Evolutionary conservation across 2,113 vertebrate species (phyloP), one percentile per base, ranked within the genome.

Genomic region (Corvus cornix): DNA sequence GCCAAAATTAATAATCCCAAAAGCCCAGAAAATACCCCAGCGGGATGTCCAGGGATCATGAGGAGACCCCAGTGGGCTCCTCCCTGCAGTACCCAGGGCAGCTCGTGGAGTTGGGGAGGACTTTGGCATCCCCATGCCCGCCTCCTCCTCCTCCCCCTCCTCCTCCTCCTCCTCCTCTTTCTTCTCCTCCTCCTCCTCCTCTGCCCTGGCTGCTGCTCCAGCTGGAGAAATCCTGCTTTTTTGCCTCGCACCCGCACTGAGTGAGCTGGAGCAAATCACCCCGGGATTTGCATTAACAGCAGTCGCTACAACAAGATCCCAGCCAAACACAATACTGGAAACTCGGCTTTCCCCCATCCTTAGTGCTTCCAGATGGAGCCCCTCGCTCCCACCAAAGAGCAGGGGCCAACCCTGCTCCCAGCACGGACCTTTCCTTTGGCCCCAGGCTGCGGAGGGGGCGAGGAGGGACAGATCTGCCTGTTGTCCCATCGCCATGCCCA

Each of bases 231-330:
- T 86, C 70, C 75, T 46, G 49, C 53, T 35, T 74, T 86, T 66
- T 5, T 43, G 73, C 92, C 84, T 91, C 6, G 5, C 31, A 4
- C 49, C 69, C 7, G 6, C 15, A 30, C 84, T 73, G 26, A 88
- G 88, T 16, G 81, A 95, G 86, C 89, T 84, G 89, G 90, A 92
- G 89, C 70, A 63, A 63, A 90, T 88, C 93, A 67, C 87, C 86
- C 51, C 44, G 49, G 95, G 93, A 97, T 94, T 95, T 96, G 93
- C 96, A 96, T 96, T 91, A 92, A 91, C 91, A 96, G 94, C 96
- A 79, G 91, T 97, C 81, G 78, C 95, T 93, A 92, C 95, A 95
- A 90, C 88, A 93, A 88, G 92, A 37, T 52, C 41, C 58, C 55
- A 8, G 94, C 96, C 96, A 95, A 96, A 27, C 88, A 93, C 94